Conservation (phyloP, 2,888 invertebrate genomes). For the Mythimna albipuncta region DNA sequence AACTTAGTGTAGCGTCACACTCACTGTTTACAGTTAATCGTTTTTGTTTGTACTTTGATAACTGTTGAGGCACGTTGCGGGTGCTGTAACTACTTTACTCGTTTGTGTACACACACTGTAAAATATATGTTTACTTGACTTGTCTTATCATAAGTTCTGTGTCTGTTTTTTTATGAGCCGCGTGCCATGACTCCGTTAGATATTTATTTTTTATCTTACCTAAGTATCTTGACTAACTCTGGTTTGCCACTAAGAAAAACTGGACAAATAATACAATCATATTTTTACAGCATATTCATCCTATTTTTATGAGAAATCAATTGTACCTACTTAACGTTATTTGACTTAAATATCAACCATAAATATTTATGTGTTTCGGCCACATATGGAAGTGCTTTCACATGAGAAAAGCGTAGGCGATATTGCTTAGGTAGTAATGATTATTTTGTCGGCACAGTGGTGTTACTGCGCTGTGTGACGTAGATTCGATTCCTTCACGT, state of each 20-base stretch:
- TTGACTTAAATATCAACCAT: constrained; percentile 10
- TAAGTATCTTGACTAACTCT: not conserved
- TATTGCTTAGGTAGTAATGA: constrained; percentile 18
- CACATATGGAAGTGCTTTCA: constrained; percentile 8
- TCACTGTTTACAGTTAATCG: constrained; percentile 67
- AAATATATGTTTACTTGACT: constrained; percentile 28
- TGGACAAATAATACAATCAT: not conserved
- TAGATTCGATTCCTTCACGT: too few species aligned
- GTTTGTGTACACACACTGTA: constrained; percentile 11
- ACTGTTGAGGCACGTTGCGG: constrained; percentile 74
- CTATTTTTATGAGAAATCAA: constrained; percentile 11
- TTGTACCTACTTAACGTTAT: not conserved
- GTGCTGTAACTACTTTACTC: constrained; percentile 47
- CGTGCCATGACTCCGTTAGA: constrained; percentile 7
- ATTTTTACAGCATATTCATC: constrained; percentile 1
- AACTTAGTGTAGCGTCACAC: constrained; percentile 58
- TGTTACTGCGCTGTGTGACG: too few species aligned
- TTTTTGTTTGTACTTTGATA: constrained; percentile 76
- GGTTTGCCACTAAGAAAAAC: not conserved
- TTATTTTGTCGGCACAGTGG: too few species aligned
- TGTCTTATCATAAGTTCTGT: constrained; percentile 18
- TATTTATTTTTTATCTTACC: not conserved
- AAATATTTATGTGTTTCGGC: constrained; percentile 2
- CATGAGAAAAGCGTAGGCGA: constrained; percentile 9
- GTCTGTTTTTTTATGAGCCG: constrained; percentile 13